Conservation (phyloP, 1,140 invertebrate genomes). For the Riptortus pedestris region DNA sequence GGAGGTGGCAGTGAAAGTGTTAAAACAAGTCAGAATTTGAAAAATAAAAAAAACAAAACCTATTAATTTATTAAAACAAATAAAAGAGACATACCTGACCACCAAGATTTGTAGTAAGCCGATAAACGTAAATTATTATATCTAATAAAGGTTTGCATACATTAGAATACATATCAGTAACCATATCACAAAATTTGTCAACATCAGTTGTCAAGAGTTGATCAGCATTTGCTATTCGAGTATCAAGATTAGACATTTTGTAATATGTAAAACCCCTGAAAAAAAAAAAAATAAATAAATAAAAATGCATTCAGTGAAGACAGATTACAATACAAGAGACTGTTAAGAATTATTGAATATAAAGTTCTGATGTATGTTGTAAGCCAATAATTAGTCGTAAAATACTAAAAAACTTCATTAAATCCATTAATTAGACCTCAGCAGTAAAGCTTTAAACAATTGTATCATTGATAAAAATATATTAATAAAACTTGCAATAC, state of each 20-base stretch:
- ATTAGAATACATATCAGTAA: slow-evolving; percentile 92
- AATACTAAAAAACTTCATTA: background rate
- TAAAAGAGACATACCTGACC: slow-evolving; percentile 45
- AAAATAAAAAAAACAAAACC: no score
- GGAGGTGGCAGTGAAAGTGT: no score
- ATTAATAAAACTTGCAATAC: background rate
- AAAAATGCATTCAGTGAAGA: slow-evolving; percentile 3
- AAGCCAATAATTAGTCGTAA: background rate
- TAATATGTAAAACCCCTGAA: slow-evolving; percentile 92
- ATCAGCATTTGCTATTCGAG: slow-evolving; percentile 89
- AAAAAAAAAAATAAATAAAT: slow-evolving; percentile 32
- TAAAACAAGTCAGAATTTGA: no score
- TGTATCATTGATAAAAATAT: background rate
- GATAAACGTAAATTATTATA: slow-evolving; percentile 86
- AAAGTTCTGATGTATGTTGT: background rate
- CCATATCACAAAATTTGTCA: slow-evolving; percentile 91
- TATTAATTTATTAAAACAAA: no score
- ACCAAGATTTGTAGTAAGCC: slow-evolving; percentile 75
- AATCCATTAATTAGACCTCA: background rate
- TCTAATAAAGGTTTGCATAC: slow-evolving; percentile 93
- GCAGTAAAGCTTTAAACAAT: background rate
- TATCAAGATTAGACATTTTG: slow-evolving; percentile 92
- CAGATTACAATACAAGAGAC: background rate
- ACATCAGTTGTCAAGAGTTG: slow-evolving; percentile 93
- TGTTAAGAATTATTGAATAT: no score